Base-by-base conservation (phyloP, 2,888 invertebrate genomes). In the Hydrotaea diabolus region DNA sequence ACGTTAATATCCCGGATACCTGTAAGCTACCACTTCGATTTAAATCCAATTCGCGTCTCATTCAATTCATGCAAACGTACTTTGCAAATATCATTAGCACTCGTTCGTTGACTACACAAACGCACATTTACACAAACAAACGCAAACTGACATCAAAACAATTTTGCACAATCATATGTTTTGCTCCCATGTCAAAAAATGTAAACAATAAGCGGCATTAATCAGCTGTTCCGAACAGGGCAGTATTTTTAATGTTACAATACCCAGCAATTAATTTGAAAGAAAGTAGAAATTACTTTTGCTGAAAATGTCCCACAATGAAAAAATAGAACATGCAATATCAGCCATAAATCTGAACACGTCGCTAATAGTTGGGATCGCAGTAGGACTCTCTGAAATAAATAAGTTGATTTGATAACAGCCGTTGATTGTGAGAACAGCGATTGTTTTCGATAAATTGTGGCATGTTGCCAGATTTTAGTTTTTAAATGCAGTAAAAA, bases 61-160 rank as follows among this genome's bases (percentile, higher is more conserved):
- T 62, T 62, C 31, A 62, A 64, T 36, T 17, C 17, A 36, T 64
- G 9, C 19, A 17, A 66, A 19, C 9, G 11, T n/a, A 55, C 43
- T 39, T 66, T 19, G 66, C 66, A 43, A 66, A 64, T 36, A 17
- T 36, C 64, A 36, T n/a, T 8, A 62, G n/a, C 13, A 62, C n/a
- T n/a, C 31, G 31, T 31, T 4, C 31, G 31, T 31, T 31, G 2
- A n/a, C n/a, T n/a, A n/a, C n/a, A 31, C 2, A 31, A 31, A 7
- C 31, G 7, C 31, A 64, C n/a, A 17, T n/a, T 17, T 7, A 17
- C 64, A 64, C 64, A 21, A 39, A 13, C n/a, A 62, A 13, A 62
- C 26, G 9, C 39, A 66, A 36, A 66, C 39, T 66, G 66, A 66
- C 66, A 66, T 66, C 39, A 66, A 39, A 55, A 55, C 55, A 55